Evolutionary conservation across 2,113 vertebrate genomes (phyloP).

Genomic region (Phycodurus eques): DNA sequence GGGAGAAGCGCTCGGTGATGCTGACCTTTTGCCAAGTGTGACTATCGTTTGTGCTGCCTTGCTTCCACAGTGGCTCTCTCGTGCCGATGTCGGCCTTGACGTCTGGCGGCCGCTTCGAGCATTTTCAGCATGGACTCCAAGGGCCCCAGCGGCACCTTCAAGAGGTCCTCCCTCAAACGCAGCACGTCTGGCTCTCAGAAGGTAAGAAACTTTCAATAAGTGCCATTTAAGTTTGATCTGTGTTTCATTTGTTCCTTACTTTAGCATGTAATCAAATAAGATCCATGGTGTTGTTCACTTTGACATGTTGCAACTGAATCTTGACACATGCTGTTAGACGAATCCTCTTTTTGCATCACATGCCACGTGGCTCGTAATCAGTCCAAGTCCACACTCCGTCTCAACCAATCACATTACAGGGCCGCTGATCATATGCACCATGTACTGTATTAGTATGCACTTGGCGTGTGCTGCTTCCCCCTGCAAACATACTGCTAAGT

Average conservation of each 20-base stretch:
- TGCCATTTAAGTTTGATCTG: constrained; percentile 3
- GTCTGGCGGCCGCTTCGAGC: constrained; percentile 17
- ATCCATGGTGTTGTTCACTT: neutral
- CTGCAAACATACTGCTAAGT: constrained; percentile 35
- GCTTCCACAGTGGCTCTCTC: constrained; percentile 1
- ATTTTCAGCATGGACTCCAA: constrained; percentile 54
- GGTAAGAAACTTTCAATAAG: constrained; percentile 76
- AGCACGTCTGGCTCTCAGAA: constrained; percentile 88
- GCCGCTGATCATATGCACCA: constrained; percentile 3
- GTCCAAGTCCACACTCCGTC: neutral
- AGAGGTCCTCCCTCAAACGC: constrained; percentile 86
- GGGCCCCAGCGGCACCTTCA: constrained; percentile 72
- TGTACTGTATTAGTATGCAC: neutral
- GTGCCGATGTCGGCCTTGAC: constrained; percentile 20
- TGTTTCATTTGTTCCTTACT: neutral
- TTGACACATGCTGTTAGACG: neutral
- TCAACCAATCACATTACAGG: constrained; percentile 18
- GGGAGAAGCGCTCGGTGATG: constrained; percentile 33
- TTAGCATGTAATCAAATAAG: neutral
- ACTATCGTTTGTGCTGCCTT: constrained; percentile 3
- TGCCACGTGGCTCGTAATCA: constrained; percentile 7
- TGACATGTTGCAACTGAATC: no score
- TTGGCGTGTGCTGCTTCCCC: constrained; percentile 13
- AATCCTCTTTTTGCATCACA: neutral
- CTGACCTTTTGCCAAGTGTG: constrained; percentile 1